Evolutionary conservation across 1,140 invertebrate genomes (phyloP), one percentile per base, ranked within the genome.

Genomic region (Doryteuthis pealeii): DNA sequence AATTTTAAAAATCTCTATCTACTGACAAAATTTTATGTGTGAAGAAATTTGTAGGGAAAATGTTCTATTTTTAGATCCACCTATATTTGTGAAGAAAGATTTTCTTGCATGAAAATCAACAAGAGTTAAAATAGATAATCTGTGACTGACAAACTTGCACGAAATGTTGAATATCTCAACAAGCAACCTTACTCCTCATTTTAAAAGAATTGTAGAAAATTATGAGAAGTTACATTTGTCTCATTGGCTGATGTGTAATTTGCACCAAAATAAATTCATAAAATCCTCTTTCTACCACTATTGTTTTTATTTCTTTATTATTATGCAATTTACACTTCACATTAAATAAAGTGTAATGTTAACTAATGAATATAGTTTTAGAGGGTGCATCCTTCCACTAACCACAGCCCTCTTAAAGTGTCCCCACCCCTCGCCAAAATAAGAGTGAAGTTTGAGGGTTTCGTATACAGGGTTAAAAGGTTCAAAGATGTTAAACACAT

Each of bases 11-110:
- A 49, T 49, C 45, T 49, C 45, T 49, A 15, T 49, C 45, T 49
- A 1, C 45, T 49, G 45, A 49, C 45, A 49, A 49, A 49, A 15
- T 49, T 49, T 1, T 22, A 49, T 49, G 45, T 49, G 45, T 49
- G 45, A 49, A 49, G 45, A 49, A 49, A 49, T 49, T 49, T 49
- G 45, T 22, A 49, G 45, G 45, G 45, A 49, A 49, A 49, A 49
- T 49, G 45, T 49, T 49, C 45, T 49, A 49, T 22, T 49, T 49
- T 49, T 49, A 22, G 45, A 49, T 49, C 45, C 45, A 49, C 45
- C 1, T 49, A 49, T 49, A 49, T 49, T 49, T 49, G 45, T 49
- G 45, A 49, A 22, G 12, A 49, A 49, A 49, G 45, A 15, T 49
- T 49, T 49, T n/a, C n/a, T n/a, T n/a, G n/a, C n/a, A n/a, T n/a